A percentile compares a stretch with the other conserved stretches of the same genome.
These are phyloP conservation scores for Leucania comma DNA, from an alignment of 2,888 invertebrate species.

Conservation along the genomic window DNA sequence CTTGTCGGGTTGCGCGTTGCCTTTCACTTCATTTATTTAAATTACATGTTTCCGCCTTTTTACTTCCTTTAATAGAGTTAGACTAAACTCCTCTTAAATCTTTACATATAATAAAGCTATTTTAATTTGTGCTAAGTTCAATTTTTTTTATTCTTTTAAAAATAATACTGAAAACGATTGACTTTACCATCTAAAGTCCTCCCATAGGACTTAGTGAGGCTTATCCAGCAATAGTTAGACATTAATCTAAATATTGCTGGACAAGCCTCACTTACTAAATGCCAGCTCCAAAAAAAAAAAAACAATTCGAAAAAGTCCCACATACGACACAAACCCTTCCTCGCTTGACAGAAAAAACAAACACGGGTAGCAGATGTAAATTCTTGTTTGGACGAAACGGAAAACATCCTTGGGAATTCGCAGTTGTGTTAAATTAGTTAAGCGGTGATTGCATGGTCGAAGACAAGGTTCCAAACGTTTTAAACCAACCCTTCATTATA, in stretches of 20 bases:
- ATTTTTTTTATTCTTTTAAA: not conserved
- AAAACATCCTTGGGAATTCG: conserved; percentile 43
- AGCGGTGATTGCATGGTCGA: conserved; percentile 31
- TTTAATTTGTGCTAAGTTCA: not conserved
- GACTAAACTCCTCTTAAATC: not conserved
- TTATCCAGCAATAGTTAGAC: no score
- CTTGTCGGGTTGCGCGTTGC: not conserved
- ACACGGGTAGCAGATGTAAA: conserved; percentile 47
- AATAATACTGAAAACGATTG: not conserved
- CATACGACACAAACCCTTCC: conserved; percentile 12
- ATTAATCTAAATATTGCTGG: not conserved
- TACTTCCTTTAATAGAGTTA: not conserved
- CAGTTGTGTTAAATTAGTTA: conserved; percentile 47
- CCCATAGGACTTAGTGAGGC: no score
- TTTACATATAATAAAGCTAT: not conserved
- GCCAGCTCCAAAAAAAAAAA: conserved; percentile 6
- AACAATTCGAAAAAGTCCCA: not conserved
- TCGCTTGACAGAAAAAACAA: conserved; percentile 42
- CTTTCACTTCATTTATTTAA: conserved; percentile 9
- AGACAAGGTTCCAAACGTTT: conserved; percentile 21
- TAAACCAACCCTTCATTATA: conserved; percentile 31
- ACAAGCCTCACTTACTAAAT: not conserved
- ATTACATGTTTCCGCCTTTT: not conserved
- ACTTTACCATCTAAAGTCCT: not conserved
- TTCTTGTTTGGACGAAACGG: conserved; percentile 40